Conservation (phyloP, 2,113 vertebrate genomes). For the Setophaga coronata region DNA sequence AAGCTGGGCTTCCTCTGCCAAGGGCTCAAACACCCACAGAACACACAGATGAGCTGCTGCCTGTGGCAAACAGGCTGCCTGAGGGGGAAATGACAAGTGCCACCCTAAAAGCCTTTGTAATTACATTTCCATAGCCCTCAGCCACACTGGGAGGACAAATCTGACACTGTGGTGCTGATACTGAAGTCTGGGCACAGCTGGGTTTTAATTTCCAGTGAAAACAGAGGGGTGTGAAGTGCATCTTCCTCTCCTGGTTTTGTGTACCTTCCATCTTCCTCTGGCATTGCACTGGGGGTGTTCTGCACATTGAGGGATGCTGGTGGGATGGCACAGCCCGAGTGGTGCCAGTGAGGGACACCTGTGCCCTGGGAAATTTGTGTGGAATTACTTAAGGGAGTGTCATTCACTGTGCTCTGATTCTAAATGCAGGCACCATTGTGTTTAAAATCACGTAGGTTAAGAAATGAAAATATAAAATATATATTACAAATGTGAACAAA, state of each 20-base stretch:
- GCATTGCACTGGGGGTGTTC: neutral
- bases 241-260: neutral
- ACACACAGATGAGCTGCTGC: neutral
- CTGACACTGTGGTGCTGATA: neutral
- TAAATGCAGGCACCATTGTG: neutral
- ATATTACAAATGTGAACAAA: neutral
- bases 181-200: neutral
- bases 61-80: conserved; percentile 39
- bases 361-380: rapidly evolving
- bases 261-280: neutral
- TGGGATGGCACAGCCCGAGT: neutral
- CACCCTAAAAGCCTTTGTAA: neutral
- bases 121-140: neutral
- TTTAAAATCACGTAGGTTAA: neutral
- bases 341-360: neutral
- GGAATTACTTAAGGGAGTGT: neutral
- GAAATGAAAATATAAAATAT: neutral
- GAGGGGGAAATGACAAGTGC: neutral
- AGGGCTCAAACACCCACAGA: neutral
- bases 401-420: neutral
- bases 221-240: neutral
- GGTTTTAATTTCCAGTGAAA: neutral
- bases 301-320: neutral
- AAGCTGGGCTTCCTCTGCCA: neutral
- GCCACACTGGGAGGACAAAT: neutral